These are phyloP conservation scores for Corythoichthys intestinalis DNA, from an alignment of 2,113 vertebrate genomes.

Conservation along the genomic window DNA sequence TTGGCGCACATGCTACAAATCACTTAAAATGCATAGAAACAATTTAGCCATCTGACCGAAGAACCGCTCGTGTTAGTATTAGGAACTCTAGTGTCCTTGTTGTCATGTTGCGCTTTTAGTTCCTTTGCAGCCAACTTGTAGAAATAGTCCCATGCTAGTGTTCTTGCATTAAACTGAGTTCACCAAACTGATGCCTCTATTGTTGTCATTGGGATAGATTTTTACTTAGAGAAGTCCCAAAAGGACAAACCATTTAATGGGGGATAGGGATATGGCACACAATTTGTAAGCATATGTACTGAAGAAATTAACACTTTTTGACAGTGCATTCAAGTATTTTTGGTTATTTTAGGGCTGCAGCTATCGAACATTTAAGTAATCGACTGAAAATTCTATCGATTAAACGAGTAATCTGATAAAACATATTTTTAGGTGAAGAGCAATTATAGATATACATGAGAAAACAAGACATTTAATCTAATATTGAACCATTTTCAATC, in stretches of 20 bases:
- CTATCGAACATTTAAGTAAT: too few relatives aligned
- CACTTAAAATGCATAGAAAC: not conserved
- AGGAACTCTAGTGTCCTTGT: constrained; percentile 5
- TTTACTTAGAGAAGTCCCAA: not conserved
- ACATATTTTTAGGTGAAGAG: too few relatives aligned
- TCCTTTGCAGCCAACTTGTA: not conserved
- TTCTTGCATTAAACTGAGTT: constrained; percentile 4
- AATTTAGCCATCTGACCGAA: not conserved
- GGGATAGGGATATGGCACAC: not conserved
- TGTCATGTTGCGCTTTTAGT: not conserved
- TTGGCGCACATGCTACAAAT: not conserved
- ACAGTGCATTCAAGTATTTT: too few relatives aligned
- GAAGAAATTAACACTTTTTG: too few relatives aligned
- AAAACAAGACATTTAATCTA: too few relatives aligned
- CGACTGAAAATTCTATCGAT: too few relatives aligned
- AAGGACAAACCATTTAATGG: not conserved
- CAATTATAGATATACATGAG: too few relatives aligned
- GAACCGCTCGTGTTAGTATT: not conserved
- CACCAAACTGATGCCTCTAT: not conserved
- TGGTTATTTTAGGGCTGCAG: too few relatives aligned
- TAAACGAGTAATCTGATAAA: too few relatives aligned
- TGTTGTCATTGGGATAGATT: not conserved
- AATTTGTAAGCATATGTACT: not conserved
- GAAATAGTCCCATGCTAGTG: not conserved
- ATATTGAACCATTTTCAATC: too few relatives aligned